Conservation (phyloP, 2,888 invertebrate species). For the Drosophila demipolita region DNA sequence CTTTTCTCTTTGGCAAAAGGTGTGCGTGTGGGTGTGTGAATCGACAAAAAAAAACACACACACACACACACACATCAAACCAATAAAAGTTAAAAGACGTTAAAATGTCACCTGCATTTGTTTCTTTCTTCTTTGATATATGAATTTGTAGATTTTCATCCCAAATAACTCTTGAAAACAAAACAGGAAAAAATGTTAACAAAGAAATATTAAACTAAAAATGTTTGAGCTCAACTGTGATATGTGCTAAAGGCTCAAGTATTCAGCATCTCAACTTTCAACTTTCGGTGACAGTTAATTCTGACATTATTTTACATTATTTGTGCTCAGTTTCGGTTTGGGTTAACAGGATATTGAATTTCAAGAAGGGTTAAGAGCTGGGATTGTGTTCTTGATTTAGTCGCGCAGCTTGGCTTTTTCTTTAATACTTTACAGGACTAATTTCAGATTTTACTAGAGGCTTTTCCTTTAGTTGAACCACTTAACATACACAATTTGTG, state of each 20-base stretch:
- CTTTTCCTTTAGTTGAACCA: no score
- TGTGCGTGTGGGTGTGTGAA: constrained; percentile 12
- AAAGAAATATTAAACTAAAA: constrained; percentile 56
- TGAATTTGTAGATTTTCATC: constrained; percentile 60
- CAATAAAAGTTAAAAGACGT: constrained; percentile 74
- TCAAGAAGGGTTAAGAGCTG: constrained; percentile 6
- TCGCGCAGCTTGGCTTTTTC: background rate
- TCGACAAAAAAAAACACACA: constrained; percentile 27
- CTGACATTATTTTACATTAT: constrained; percentile 22
- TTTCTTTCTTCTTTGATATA: constrained; percentile 65
- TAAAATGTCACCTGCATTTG: constrained; percentile 78
- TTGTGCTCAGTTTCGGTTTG: constrained; percentile 2
- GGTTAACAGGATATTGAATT: constrained; percentile 25
- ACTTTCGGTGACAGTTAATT: constrained; percentile 30
- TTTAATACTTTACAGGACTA: constrained; percentile 4
- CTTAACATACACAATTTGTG: background rate
- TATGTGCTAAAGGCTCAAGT: constrained; percentile 29
- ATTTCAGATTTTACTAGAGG: background rate
- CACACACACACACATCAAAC: constrained; percentile 46
- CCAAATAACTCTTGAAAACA: constrained; percentile 42
- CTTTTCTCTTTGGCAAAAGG: constrained; percentile 31
- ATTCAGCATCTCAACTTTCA: constrained; percentile 40
- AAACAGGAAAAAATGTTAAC: constrained; percentile 19
- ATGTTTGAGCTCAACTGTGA: constrained; percentile 37
- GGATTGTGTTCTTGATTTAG: background rate